Evolutionary conservation across 2,797 vertebrate genomes (phyloP).

Genomic region (Chelon labrosus): DNA sequence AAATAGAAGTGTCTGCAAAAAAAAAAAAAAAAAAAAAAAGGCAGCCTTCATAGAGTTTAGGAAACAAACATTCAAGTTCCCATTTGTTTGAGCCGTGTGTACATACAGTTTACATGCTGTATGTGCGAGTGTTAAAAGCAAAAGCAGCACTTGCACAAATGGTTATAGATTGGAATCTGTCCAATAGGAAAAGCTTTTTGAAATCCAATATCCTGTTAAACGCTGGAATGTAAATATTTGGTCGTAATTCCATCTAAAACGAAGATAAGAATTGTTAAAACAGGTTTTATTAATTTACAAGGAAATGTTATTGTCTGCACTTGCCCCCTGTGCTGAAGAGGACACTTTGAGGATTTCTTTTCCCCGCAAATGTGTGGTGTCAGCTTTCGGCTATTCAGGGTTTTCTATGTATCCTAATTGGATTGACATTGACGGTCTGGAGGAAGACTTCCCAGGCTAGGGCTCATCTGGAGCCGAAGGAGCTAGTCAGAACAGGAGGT

Average conservation of each 20-base stretch:
- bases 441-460: slow-evolving; percentile 88
- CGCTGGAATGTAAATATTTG: slow-evolving; percentile 99
- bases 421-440: slow-evolving; percentile 92
- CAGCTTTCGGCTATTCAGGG: slow-evolving; percentile 88
- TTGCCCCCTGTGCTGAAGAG: slow-evolving; percentile 86
- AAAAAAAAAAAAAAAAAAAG: not conserved
- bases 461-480: slow-evolving; percentile 86
- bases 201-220: slow-evolving; percentile 94
- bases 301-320: slow-evolving; percentile 89
- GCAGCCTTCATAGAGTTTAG: not conserved
- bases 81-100: slow-evolving; percentile 3
- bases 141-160: slow-evolving; percentile 80
- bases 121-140: slow-evolving; percentile 67
- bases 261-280: slow-evolving; percentile 94
- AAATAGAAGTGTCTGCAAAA: not conserved
- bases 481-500: slow-evolving; percentile 86
- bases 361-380: slow-evolving; percentile 90
- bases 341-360: slow-evolving; percentile 90
- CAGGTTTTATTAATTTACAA: slow-evolving; percentile 93
- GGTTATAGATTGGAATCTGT: slow-evolving; percentile 86
- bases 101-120: slow-evolving; percentile 11
- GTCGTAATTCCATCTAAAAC: slow-evolving; percentile 89
- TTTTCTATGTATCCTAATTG: slow-evolving; percentile 90
- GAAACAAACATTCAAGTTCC: not conserved
- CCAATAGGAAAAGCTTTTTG: slow-evolving; percentile 88